Conservation (phyloP, 1,140 invertebrate species). For the Augochlora pura region DNA sequence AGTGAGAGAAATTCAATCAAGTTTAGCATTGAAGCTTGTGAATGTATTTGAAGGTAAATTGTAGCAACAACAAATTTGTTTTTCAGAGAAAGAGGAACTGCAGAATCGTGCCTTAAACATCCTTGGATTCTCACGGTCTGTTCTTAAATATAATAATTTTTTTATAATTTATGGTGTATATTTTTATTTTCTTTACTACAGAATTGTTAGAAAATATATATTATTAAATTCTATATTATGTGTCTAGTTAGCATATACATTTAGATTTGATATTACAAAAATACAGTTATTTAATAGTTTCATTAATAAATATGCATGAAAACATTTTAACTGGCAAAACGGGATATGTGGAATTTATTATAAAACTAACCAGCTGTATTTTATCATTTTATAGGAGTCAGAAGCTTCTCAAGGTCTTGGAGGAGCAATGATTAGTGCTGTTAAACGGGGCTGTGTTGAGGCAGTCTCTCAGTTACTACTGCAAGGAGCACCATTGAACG, state of each 20-base stretch:
- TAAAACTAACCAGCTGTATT: constrained; percentile 15
- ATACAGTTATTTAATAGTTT: constrained; percentile 24
- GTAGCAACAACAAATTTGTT: constrained; percentile 22
- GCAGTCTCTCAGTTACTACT: constrained; percentile 81
- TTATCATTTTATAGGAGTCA: constrained; percentile 73
- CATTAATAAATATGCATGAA: not conserved
- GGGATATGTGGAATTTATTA: not conserved
- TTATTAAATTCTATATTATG: constrained; percentile 28
- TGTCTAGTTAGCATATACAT: constrained; percentile 34
- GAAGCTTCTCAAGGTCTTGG: constrained; percentile 77
- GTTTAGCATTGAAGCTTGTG: not conserved
- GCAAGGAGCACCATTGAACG: constrained; percentile 86
- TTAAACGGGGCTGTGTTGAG: constrained; percentile 77
- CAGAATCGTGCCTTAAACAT: constrained; percentile 84
- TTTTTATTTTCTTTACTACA: constrained; percentile 37
- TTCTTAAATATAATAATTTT: constrained; percentile 69
- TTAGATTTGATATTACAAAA: constrained; percentile 29
- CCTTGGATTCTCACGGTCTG: constrained; percentile 84
- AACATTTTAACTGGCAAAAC: not conserved
- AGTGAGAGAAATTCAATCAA: constrained; percentile 45
- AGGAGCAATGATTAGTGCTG: constrained; percentile 77
- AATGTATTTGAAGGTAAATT: not conserved
- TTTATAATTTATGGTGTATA: constrained; percentile 26
- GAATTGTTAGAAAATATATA: constrained; percentile 65
- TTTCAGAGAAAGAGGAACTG: constrained; percentile 82